phyloP scores from a whole-genome alignment of 2,797 vertebrate species.

The Platyrinchus mystaceus region DNA sequence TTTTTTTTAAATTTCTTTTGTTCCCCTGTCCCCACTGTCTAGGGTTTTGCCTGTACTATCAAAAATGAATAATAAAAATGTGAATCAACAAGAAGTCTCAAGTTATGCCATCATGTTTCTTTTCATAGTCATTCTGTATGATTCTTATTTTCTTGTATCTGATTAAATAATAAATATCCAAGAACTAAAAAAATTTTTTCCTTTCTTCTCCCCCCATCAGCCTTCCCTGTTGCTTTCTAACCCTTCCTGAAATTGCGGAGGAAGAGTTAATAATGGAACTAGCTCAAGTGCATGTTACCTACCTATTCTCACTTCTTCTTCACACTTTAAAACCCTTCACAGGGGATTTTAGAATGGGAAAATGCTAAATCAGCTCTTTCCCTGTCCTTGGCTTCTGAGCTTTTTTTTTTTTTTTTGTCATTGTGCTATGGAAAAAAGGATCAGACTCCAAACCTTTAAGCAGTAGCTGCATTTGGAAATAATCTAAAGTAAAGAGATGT shows the following conservation, averaged over 20 bases:
- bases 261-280: constrained; percentile 47
- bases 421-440: constrained; percentile 60
- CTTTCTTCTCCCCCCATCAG: neutral
- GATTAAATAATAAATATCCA: neutral
- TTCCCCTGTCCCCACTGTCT: accelerated
- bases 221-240: neutral
- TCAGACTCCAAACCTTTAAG: constrained; percentile 64
- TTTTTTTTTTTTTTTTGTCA: constrained; percentile 20
- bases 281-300: constrained; percentile 1
- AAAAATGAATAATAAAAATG: neutral
- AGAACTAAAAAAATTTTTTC: neutral
- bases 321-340: constrained; percentile 39
- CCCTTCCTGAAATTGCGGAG: neutral
- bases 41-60: neutral
- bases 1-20: too few species aligned
- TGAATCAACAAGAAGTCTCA: neutral
- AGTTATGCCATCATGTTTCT: neutral
- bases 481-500: constrained; percentile 47
- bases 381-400: constrained; percentile 41
- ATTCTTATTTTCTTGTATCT: neutral
- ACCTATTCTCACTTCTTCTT: constrained; percentile 33
- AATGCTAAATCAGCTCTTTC: constrained; percentile 60
- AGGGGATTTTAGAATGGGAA: constrained; percentile 62
- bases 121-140: neutral
- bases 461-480: constrained; percentile 53